Conservation (phyloP, 2,113 vertebrate species). For the Actinemys pallida region DNA sequence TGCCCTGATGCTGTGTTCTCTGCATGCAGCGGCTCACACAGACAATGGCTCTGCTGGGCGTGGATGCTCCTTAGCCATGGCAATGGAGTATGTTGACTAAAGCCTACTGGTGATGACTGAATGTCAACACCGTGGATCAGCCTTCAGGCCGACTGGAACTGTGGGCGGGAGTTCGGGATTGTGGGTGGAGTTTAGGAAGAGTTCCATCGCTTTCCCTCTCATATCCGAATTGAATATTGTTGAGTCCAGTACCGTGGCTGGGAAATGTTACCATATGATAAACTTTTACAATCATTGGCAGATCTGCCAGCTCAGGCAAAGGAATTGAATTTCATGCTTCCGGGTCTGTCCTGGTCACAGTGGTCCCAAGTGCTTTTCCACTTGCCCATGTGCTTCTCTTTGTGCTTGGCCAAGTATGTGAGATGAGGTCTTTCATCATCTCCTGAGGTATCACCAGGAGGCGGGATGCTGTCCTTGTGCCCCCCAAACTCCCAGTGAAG, state of each 20-base stretch:
- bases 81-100: neutral
- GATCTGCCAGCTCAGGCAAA: neutral
- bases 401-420: neutral
- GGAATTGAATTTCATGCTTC: neutral
- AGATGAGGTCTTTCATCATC: neutral
- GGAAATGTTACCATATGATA: neutral
- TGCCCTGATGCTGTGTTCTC: fast-evolving
- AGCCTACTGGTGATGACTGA: fast-evolving
- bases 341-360: neutral
- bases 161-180: neutral
- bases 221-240: neutral
- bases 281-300: neutral
- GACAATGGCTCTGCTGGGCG: fast-evolving
- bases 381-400: neutral
- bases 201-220: neutral
- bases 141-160: neutral
- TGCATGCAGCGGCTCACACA: fast-evolving
- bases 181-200: neutral
- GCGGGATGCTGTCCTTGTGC: neutral
- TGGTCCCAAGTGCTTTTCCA: neutral
- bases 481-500: neutral
- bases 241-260: neutral
- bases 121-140: neutral
- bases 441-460: neutral
- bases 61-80: fast-evolving